A percentile compares a stretch with the other conserved stretches of the same genome.
These are phyloP conservation scores for Gastracanthus pulcherrimus DNA, from an alignment of 2,888 invertebrate genomes.

Conservation along the genomic window DNA sequence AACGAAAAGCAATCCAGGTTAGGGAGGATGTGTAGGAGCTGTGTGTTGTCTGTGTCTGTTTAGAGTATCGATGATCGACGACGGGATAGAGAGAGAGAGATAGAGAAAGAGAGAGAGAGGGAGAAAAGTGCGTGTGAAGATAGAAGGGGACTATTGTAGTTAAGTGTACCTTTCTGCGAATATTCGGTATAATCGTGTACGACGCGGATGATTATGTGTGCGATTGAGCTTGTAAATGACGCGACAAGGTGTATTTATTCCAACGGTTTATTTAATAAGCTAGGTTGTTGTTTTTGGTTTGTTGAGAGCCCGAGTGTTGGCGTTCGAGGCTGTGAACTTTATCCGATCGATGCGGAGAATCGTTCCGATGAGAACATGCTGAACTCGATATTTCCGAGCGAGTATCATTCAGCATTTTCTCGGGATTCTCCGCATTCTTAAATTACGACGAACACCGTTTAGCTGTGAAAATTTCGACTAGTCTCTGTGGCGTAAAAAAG, in stretches of 20 bases:
- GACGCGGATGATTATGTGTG: background rate
- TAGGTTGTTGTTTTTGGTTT: slow-evolving; percentile 15
- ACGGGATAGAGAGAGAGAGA: background rate
- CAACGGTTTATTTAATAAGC: slow-evolving; percentile 27
- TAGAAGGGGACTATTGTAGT: slow-evolving; percentile 30
- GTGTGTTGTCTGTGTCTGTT: background rate
- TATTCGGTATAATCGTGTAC: slow-evolving; percentile 11
- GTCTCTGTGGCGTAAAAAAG: slow-evolving; percentile 37
- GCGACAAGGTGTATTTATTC: slow-evolving; percentile 39
- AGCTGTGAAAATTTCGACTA: slow-evolving; percentile 49
- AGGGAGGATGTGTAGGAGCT: background rate
- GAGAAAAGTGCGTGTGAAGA: background rate
- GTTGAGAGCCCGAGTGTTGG: background rate
- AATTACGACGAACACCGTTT: background rate
- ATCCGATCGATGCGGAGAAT: background rate
- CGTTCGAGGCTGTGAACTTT: slow-evolving; percentile 10
- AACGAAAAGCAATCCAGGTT: slow-evolving; percentile 54
- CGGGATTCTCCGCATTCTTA: background rate
- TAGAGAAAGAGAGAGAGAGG: background rate
- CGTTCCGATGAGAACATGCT: too few relatives aligned
- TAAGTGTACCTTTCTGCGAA: slow-evolving; percentile 52
- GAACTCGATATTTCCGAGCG: too few relatives aligned
- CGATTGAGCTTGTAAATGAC: slow-evolving; percentile 14
- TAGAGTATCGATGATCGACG: slow-evolving; percentile 6
- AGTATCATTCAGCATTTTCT: too few relatives aligned